A percentile compares a stretch with the other conserved stretches of the same genome.
phyloP scores from a whole-genome alignment of 2,797 vertebrate genomes.

The Malacoraja senta region DNA sequence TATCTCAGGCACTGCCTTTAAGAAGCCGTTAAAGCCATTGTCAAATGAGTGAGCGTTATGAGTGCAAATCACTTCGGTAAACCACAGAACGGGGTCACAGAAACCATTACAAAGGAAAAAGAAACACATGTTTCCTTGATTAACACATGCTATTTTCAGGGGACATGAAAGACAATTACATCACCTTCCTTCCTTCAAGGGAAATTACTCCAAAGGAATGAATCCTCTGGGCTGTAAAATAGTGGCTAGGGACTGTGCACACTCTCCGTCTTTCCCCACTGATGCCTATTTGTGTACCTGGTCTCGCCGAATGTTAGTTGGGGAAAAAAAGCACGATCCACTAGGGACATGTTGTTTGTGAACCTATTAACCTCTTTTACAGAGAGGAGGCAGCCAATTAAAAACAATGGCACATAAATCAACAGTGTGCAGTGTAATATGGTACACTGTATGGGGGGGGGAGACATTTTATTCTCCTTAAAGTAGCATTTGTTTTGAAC shows the following conservation, averaged over 20 bases:
- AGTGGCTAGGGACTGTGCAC: background rate
- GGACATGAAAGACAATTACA: background rate
- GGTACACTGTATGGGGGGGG: background rate
- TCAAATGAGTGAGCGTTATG: background rate
- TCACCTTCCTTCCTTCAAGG: background rate
- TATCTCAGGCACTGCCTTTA: background rate
- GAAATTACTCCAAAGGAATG: background rate
- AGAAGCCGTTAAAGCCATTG: background rate
- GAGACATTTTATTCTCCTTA: background rate
- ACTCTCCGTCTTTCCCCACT: background rate
- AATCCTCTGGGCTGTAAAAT: background rate
- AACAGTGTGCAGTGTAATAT: background rate
- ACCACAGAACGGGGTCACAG: background rate
- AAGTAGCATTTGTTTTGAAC: background rate
- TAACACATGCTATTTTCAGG: background rate
- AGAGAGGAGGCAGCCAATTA: background rate
- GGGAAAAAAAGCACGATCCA: background rate
- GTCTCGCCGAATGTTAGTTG: background rate
- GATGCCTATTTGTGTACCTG: background rate
- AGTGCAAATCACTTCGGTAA: background rate
- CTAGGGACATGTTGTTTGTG: background rate
- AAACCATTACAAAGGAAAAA: background rate
- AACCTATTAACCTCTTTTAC: constrained; percentile 23
- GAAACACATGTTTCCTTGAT: background rate
- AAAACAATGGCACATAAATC: background rate